Conservation (phyloP, 1,140 invertebrate genomes). For the Oreohelix idahoensis region DNA sequence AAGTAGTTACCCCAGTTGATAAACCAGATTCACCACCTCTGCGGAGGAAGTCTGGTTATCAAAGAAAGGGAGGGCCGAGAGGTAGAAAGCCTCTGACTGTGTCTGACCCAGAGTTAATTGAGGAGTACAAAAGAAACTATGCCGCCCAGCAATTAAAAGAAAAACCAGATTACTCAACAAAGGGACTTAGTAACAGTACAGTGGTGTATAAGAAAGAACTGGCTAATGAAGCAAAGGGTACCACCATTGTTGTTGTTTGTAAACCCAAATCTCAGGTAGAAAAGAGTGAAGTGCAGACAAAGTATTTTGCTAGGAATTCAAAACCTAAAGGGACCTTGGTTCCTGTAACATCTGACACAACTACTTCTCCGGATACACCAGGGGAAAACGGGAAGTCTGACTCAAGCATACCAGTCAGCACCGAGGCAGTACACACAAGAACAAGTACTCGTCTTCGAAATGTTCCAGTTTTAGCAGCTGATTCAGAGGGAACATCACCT, state of each 20-base stretch:
- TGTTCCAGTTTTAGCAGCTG: slow-evolving; percentile 5
- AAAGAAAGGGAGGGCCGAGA: slow-evolving; percentile 22
- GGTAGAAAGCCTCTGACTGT: slow-evolving; percentile 42
- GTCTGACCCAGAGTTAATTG: slow-evolving; percentile 44
- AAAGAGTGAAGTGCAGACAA: slow-evolving; percentile 47
- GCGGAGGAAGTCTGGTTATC: slow-evolving; percentile 19
- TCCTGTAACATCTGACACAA: not conserved
- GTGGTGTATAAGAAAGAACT: slow-evolving; percentile 58
- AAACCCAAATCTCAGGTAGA: slow-evolving; percentile 48
- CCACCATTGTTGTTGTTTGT: slow-evolving; percentile 61
- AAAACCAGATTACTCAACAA: slow-evolving; percentile 36
- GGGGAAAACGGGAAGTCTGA: not conserved
- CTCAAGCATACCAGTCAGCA: not conserved
- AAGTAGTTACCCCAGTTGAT: slow-evolving; percentile 45
- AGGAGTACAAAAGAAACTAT: slow-evolving; percentile 43
- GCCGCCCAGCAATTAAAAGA: slow-evolving; percentile 29
- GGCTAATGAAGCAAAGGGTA: slow-evolving; percentile 52
- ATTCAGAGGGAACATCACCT: slow-evolving; percentile 9
- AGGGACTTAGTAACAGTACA: slow-evolving; percentile 56
- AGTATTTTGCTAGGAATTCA: slow-evolving; percentile 47
- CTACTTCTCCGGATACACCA: not conserved
- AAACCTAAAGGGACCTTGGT: slow-evolving; percentile 31
- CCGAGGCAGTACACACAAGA: not conserved
- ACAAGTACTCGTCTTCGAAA: slow-evolving; percentile 15
- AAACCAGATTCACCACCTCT: slow-evolving; percentile 39